phyloP scores from a whole-genome alignment of 2,113 vertebrate species.

The Heterotilapia buettikoferi region DNA sequence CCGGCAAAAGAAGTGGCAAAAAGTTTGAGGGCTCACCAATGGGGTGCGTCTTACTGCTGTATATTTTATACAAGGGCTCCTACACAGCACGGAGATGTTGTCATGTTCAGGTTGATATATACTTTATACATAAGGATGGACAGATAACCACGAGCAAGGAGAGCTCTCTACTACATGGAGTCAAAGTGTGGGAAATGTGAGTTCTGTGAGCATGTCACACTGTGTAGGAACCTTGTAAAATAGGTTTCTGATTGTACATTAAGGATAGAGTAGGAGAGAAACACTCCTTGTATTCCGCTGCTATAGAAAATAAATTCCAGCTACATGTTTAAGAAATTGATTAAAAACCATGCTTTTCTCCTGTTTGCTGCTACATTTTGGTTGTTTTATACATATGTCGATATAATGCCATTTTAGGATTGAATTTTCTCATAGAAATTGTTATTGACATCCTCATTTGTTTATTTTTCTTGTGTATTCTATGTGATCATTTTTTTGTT shows the following conservation, averaged over 20 bases:
- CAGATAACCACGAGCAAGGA: neutral
- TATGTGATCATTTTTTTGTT: conserved; percentile 79
- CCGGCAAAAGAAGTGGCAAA: conserved; percentile 53
- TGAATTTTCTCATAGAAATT: conserved; percentile 95
- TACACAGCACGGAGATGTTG: neutral
- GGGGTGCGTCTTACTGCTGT: conserved; percentile 62
- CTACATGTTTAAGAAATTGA: conserved; percentile 71
- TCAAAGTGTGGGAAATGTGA: neutral
- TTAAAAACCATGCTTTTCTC: conserved; percentile 83
- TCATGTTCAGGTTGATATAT: neutral
- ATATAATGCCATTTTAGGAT: conserved; percentile 89
- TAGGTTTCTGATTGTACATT: conserved; percentile 82
- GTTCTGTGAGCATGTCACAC: neutral
- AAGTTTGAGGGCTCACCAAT: conserved; percentile 69
- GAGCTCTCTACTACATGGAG: neutral
- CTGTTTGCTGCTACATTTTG: conserved; percentile 95
- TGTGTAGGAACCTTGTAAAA: conserved; percentile 26
- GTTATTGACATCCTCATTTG: conserved; percentile 84
- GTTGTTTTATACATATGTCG: conserved; percentile 82
- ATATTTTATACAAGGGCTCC: conserved; percentile 61
- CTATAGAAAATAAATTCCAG: conserved; percentile 87
- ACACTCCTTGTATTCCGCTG: conserved; percentile 87
- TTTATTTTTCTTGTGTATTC: conserved; percentile 79
- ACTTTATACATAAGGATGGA: neutral
- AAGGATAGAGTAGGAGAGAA: conserved; percentile 60